Evolutionary conservation across 2,888 invertebrate genomes (phyloP), one percentile per base, ranked within the genome.

Genomic region (Pyrocoelia pectoralis): DNA sequence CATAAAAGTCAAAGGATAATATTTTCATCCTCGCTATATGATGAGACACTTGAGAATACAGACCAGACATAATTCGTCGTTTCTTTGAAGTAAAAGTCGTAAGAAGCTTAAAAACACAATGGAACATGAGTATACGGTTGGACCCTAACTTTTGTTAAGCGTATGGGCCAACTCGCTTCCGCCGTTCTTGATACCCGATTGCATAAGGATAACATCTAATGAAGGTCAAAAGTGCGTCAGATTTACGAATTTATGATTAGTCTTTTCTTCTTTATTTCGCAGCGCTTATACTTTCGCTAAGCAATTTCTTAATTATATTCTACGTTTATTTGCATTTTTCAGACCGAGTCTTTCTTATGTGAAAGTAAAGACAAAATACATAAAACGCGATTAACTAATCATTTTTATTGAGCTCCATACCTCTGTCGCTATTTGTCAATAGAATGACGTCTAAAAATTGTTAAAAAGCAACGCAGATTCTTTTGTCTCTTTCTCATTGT

Each of bases 211-310:
- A 65, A 61, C 19, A 29, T 15, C 61, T 54, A 53, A 65, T 50
- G 52, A 65, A 61, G 61, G 65, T 56, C 52, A 38, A 56, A 51
- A 51, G 59, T 64, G 64, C 59, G 64, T 64, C 59, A 64, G 57
- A 60, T 55, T 43, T 46, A 52, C 60, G 56, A 56, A 64, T 64
- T 56, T 64, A 59, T 63, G 54, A 58, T 55, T 55, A n/a, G 57
- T 41, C 50, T 56, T 40, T 60, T 38, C 51, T 33, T 41, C 19
- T 17, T 18, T 58, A 49, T 38, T 54, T 28, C 40, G 19, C 38
- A 51, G 43, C 33, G 56, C 51, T 43, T 51, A 56, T 56, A 55
- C 48, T 56, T 33, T 33, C 33, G n/a, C 10, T 33, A n/a, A 6
- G n/a, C n/a, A 4, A 6, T n/a, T 33, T 33, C n/a, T 33, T 33